A percentile compares a stretch with the other conserved stretches of the same genome.
Conservation (phyloP, 1,140 invertebrate genomes). For the Hylaeus volcanicus region DNA sequence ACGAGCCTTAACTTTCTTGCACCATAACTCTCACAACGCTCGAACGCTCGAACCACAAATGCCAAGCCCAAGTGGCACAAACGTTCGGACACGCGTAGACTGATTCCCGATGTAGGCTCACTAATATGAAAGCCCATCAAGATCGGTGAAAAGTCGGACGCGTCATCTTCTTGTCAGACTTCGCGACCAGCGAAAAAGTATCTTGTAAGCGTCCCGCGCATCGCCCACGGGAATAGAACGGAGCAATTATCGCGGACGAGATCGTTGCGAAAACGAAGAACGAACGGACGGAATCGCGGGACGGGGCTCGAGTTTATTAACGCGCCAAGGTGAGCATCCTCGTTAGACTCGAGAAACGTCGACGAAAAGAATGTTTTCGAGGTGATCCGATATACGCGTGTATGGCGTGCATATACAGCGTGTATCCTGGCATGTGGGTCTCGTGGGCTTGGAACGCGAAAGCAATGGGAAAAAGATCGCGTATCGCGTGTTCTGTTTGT, state of each 20-base stretch:
- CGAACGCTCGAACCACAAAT: too few species aligned
- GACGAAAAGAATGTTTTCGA: conserved; percentile 51
- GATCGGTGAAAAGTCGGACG: background rate
- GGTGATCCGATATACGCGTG: background rate
- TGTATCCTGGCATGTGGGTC: too few species aligned
- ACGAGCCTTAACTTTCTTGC: too few species aligned
- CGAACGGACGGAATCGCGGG: conserved; percentile 24
- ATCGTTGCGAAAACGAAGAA: conserved; percentile 6
- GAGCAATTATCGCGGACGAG: conserved; percentile 34
- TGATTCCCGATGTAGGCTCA: too few species aligned
- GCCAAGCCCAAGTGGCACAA: too few species aligned
- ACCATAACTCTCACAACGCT: too few species aligned
- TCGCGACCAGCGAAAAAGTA: background rate
- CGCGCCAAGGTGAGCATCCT: conserved; percentile 65
- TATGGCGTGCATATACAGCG: too few species aligned
- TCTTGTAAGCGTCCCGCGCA: background rate
- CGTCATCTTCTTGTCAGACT: background rate
- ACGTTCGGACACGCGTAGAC: too few species aligned
- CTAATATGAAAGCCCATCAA: too few species aligned
- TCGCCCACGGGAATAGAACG: conserved; percentile 10
- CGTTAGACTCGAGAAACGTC: conserved; percentile 53
- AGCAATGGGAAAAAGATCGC: too few species aligned
- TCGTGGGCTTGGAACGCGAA: too few species aligned
- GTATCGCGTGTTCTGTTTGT: too few species aligned
- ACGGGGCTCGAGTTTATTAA: conserved; percentile 58